These are phyloP conservation scores for Apostichopus californicus DNA, from an alignment of 35 echinoderm and acorn worm species.

Conservation along the genomic window DNA sequence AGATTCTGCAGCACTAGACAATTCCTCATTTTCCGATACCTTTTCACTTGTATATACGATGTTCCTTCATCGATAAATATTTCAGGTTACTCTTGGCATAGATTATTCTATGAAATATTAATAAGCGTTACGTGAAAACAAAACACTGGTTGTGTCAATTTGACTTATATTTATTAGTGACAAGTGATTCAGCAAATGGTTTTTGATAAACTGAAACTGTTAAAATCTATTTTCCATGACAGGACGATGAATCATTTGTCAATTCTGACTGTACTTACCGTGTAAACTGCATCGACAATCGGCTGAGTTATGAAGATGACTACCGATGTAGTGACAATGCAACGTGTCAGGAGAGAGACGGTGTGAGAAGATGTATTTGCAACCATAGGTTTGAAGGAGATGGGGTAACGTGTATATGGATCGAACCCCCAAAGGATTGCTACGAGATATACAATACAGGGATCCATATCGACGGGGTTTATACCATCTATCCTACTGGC, in stretches of 20 bases:
- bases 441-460: too few species aligned
- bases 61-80: too few species aligned
- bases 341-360: constrained; percentile 36
- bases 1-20: background rate
- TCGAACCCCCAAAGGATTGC: background rate
- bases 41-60: background rate
- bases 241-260: constrained; percentile 6
- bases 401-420: constrained; percentile 47
- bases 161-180: too few species aligned
- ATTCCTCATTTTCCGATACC: background rate
- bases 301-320: background rate
- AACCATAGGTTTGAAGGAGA: constrained; percentile 60
- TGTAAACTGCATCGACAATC: background rate
- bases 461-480: too few species aligned
- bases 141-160: too few species aligned
- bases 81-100: too few species aligned
- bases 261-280: background rate
- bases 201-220: too few species aligned
- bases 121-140: too few species aligned
- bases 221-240: background rate
- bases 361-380: constrained; percentile 38
- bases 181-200: too few species aligned
- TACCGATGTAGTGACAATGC: constrained; percentile 59
- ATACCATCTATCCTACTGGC: too few species aligned
- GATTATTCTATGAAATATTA: too few species aligned